phyloP scores from a whole-genome alignment of 2,888 invertebrate genomes.

The Hirtodrosophila histrioides region DNA sequence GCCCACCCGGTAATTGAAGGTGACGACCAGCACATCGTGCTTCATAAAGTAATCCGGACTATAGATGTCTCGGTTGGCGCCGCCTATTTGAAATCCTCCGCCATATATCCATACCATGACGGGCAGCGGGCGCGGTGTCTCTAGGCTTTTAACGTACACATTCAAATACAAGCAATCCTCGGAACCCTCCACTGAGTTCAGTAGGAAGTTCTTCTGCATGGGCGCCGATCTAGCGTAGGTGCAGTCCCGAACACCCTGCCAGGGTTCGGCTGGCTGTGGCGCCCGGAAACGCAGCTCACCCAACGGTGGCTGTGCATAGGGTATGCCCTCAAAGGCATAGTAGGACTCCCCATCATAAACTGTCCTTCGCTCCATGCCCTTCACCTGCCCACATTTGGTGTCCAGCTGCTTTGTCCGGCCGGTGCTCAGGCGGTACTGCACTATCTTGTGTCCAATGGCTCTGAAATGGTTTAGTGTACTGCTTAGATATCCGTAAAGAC shows the following conservation, averaged over 20 bases:
- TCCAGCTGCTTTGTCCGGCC: constrained; percentile 65
- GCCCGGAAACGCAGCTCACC: constrained; percentile 82
- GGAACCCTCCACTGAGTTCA: constrained; percentile 80
- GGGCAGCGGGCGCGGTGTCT: constrained; percentile 65
- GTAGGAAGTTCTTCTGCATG: constrained; percentile 77
- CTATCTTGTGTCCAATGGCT: constrained; percentile 65
- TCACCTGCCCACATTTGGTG: constrained; percentile 76
- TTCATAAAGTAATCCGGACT: constrained; percentile 85
- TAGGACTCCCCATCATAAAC: constrained; percentile 67
- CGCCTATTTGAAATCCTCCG: constrained; percentile 84
- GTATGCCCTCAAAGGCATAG: constrained; percentile 82
- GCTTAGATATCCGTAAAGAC: no score
- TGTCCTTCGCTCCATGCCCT: constrained; percentile 73
- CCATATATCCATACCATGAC: constrained; percentile 85
- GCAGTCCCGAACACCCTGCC: constrained; percentile 84
- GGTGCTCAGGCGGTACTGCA: constrained; percentile 69
- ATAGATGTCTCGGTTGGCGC: constrained; percentile 80
- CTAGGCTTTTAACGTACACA: constrained; percentile 81
- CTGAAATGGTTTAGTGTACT: constrained; percentile 37
- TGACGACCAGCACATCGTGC: constrained; percentile 84
- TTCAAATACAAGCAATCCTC: constrained; percentile 86
- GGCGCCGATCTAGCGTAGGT: constrained; percentile 75
- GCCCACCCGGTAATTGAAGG: constrained; percentile 85
- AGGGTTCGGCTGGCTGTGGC: constrained; percentile 83
- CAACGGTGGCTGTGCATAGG: constrained; percentile 82